phyloP scores from a whole-genome alignment of 2,797 vertebrate species.

The Phrynocephalus guinanensis region DNA sequence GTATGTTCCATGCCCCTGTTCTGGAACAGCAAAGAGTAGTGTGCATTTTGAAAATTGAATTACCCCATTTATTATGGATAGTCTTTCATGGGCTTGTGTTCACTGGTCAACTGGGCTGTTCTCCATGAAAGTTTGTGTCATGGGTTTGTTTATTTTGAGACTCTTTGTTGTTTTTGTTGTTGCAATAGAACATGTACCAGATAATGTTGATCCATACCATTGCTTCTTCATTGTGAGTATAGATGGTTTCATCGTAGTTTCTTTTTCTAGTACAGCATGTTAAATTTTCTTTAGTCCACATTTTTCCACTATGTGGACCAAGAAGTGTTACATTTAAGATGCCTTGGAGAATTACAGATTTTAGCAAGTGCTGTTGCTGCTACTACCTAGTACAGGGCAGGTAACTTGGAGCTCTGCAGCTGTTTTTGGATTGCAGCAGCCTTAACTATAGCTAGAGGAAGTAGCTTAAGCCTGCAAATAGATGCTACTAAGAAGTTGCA shows the following conservation, averaged over 20 bases:
- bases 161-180: neutral
- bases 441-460: neutral
- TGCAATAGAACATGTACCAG: neutral
- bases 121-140: neutral
- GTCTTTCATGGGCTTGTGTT: neutral
- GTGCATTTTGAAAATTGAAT: neutral
- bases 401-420: neutral
- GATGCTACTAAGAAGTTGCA: neutral
- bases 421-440: neutral
- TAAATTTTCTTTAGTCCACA: neutral
- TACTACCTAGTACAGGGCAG: neutral
- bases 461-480: too few species aligned
- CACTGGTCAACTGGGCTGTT: neutral
- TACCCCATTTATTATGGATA: neutral
- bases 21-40: neutral
- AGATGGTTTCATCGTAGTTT: neutral
- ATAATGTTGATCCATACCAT: neutral
- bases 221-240: neutral
- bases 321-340: neutral
- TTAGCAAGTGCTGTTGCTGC: neutral
- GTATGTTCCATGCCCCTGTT: neutral
- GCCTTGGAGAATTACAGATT: neutral
- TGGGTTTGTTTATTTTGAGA: neutral
- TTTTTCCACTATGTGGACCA: neutral
- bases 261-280: neutral